These are phyloP conservation scores for Engystomops pustulosus DNA, from an alignment of 2,113 vertebrate genomes.

Conservation along the genomic window DNA sequence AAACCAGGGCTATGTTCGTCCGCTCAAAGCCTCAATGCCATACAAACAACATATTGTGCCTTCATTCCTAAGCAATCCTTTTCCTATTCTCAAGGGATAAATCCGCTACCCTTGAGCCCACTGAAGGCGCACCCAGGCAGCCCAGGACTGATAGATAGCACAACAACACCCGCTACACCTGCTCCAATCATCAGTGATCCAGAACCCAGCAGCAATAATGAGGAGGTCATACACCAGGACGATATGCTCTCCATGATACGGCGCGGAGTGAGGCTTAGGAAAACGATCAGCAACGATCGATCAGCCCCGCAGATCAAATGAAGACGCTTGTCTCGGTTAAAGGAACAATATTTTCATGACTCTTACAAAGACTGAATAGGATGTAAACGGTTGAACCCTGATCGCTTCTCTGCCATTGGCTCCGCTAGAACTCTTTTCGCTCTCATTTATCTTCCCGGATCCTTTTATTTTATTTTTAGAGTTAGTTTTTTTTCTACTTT, in stretches of 20 bases:
- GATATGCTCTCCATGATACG: constrained; percentile 55
- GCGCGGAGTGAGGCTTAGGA: constrained; percentile 49
- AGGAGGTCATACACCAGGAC: not conserved
- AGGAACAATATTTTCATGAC: constrained; percentile 33
- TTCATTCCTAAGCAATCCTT: constrained; percentile 75
- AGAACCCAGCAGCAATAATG: not conserved
- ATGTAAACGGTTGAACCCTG: constrained; percentile 7
- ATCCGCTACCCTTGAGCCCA: constrained; percentile 1
- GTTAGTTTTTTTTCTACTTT: constrained; percentile 34
- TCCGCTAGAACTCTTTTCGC: not conserved
- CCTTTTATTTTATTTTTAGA: not conserved
- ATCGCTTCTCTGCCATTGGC: constrained; percentile 4
- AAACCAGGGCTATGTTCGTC: constrained; percentile 71
- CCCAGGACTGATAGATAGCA: not conserved
- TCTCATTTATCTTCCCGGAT: not conserved
- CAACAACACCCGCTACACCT: not conserved
- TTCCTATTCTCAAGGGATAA: constrained; percentile 41
- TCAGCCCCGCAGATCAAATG: constrained; percentile 50
- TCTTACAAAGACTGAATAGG: constrained; percentile 35
- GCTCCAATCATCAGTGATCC: not conserved
- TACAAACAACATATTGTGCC: constrained; percentile 75
- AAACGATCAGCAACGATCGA: constrained; percentile 52
- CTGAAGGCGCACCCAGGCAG: not conserved
- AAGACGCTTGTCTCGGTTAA: not conserved
- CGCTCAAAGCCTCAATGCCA: constrained; percentile 76